Base-by-base conservation (phyloP, 2,888 invertebrate genomes). In the Cheilosia vulpina region DNA sequence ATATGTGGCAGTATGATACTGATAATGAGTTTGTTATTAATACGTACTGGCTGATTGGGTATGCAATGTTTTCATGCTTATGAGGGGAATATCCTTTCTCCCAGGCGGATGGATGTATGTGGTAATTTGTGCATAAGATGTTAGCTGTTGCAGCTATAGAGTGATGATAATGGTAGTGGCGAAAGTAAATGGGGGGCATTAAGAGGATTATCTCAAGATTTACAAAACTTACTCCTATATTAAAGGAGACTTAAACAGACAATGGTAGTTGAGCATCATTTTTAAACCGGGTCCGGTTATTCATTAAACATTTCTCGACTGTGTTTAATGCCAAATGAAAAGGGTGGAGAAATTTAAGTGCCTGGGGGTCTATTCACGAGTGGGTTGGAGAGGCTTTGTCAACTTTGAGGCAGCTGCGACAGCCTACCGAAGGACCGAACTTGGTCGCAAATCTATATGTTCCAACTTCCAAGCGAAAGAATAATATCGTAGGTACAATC, bases 21-120 rank as follows among this genome's bases (percentile, higher is more conserved):
- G 55, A 55, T 73, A 62, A 73, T 55, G 52, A 65, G 57, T 76
- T 66, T 43, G 45, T 63, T 58, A 45, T 63, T 57, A 50, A 38
- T 66, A 57, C 24, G 57, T 19, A 17, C 24, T 57, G 13, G 17
- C 45, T 27, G 57, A 73, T 60, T 53, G 19, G 43, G 52, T 43
- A 43, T n/a, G 43, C 13, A 17, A 38, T 15, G 17, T 41, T 50
- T 50, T 50, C 7, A 38, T n/a, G n/a, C 41, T 66, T 66, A 50
- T 34, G 66, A 31, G 24, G 41, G 41, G 52, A 24, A 53, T 21
- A 38, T 38, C 24, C 24, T 11, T 52, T 24, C 24, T 24, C 15
- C 24, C 15, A 21, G 15, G 34, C 9, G 11, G 63, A 53, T 15
- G 21, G 60, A 43, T n/a, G n/a, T 1, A 31, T 47, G 19, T 47